Conservation (phyloP, 2,888 invertebrate species). For the Mythimna lalbum region DNA sequence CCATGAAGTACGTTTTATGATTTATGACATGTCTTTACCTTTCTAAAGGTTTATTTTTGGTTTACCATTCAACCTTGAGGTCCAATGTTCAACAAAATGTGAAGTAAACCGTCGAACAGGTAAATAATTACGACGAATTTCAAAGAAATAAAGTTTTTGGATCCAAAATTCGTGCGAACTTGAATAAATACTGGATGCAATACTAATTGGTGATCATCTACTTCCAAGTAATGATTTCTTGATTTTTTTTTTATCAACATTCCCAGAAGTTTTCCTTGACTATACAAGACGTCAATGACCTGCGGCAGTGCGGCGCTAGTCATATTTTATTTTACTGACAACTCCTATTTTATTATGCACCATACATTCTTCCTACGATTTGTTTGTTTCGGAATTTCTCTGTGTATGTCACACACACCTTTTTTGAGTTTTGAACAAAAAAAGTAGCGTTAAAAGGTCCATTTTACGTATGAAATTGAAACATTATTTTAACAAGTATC, state of each 20-base stretch:
- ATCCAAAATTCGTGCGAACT: conserved; percentile 6
- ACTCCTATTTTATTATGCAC: conserved; percentile 2
- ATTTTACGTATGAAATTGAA: too few species aligned
- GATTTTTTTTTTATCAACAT: conserved; percentile 3
- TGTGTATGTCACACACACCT: too few species aligned
- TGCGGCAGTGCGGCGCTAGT: not conserved
- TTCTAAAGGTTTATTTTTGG: conserved; percentile 2
- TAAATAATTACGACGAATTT: conserved; percentile 6
- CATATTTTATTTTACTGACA: conserved; percentile 7
- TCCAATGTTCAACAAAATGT: conserved; percentile 6
- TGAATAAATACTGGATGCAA: not conserved
- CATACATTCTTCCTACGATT: not conserved
- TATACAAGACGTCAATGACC: conserved; percentile 10
- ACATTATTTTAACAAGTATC: not conserved
- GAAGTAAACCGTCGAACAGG: not conserved
- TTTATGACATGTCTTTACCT: conserved; percentile 2
- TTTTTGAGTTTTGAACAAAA: too few species aligned
- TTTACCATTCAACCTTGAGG: conserved; percentile 15
- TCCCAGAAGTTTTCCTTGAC: conserved; percentile 19
- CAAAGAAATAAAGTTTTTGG: not conserved
- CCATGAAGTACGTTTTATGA: not conserved
- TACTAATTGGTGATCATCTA: not conserved
- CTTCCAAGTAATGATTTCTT: conserved; percentile 5
- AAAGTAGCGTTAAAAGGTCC: too few species aligned
- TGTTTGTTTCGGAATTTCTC: not conserved